A percentile compares a stretch with the other conserved stretches of the same genome.
Evolutionary conservation across 2,113 vertebrate species (phyloP).

Genomic region (Uria lomvia): DNA sequence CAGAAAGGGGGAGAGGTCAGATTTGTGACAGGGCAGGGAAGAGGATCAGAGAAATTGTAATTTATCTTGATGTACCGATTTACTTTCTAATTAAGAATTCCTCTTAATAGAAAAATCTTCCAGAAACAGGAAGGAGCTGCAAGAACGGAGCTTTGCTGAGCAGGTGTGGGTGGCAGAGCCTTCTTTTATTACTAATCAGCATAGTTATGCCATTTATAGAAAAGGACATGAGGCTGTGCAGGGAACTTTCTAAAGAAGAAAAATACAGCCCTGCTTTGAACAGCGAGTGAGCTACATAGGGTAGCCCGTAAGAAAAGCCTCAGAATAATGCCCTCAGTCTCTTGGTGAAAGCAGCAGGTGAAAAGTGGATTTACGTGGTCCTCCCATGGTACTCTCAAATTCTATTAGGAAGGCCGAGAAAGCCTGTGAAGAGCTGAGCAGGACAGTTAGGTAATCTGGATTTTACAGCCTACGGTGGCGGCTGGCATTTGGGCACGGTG

Average conservation of each 20-base stretch:
- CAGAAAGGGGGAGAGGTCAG: neutral
- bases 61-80: neutral
- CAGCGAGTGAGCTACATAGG: neutral
- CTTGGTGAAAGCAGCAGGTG: neutral
- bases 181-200: slow-evolving; percentile 67
- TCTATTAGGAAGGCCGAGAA: neutral
- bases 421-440: neutral
- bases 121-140: slow-evolving; percentile 31
- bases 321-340: neutral
- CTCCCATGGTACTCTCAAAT: neutral
- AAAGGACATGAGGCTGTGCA: slow-evolving; percentile 34
- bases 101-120: neutral
- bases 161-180: slow-evolving; percentile 58
- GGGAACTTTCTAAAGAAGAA: slow-evolving; percentile 8
- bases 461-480: rapidly evolving
- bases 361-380: neutral
- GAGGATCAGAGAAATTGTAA: neutral
- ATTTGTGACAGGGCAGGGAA: neutral
- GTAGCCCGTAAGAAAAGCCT: neutral
- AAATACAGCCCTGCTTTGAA: neutral
- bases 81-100: slow-evolving; percentile 9
- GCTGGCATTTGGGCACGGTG: neutral
- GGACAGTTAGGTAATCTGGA: neutral
- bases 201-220: slow-evolving; percentile 59
- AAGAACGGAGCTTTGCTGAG: neutral